Conservation (phyloP, 2,797 vertebrate species). For the Astyanax mexicanus region DNA sequence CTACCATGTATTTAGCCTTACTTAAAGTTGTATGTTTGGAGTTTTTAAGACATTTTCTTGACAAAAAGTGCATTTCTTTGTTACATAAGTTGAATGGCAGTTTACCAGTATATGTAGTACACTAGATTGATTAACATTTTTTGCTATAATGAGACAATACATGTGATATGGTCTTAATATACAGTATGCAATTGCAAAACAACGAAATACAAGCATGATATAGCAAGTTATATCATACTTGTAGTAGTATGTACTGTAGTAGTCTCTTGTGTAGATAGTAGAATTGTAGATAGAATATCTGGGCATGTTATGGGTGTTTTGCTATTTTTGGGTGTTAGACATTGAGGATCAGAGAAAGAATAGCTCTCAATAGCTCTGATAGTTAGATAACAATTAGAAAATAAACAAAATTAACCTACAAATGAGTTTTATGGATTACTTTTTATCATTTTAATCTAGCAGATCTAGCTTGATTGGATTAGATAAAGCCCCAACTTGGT, state of each 20-base stretch:
- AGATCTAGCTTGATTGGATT: neutral
- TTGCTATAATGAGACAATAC: neutral
- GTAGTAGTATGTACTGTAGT: neutral
- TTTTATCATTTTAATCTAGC: neutral
- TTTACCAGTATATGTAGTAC: neutral
- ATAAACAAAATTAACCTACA: too few relatives aligned
- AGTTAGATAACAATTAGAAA: too few relatives aligned
- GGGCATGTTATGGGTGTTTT: neutral
- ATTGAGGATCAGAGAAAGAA: neutral
- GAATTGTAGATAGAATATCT: neutral
- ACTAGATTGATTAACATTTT: neutral
- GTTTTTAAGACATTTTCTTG: neutral
- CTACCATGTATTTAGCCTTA: constrained; percentile 29
- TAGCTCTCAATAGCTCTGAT: too few relatives aligned
- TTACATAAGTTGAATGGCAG: neutral
- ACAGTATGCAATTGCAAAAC: constrained; percentile 1
- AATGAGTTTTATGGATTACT: too few relatives aligned
- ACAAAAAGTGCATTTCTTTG: neutral
- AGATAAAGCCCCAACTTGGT: neutral
- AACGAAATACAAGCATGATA: neutral
- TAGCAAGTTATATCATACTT: constrained; percentile 3
- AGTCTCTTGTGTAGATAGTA: neutral
- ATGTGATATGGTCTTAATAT: neutral
- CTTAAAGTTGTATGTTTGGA: too few relatives aligned
- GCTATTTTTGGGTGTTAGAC: neutral